These are phyloP conservation scores for Discoglossus pictus DNA, from an alignment of 2,797 vertebrate genomes.

Conservation along the genomic window DNA sequence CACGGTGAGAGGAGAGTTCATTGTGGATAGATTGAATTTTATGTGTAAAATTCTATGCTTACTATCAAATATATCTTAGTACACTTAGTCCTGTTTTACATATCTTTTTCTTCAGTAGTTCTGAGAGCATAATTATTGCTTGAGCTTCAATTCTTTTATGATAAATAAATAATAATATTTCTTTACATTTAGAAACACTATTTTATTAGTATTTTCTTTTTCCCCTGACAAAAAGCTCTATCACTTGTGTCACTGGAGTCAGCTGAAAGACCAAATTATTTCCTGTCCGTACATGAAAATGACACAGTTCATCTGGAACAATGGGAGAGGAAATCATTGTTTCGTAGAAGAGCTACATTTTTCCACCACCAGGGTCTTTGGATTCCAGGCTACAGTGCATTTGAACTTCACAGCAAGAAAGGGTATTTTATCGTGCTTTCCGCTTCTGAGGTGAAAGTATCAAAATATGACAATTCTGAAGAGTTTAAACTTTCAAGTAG, in stretches of 20 bases:
- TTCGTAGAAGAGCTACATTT: slow-evolving; percentile 82
- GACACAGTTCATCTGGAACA: slow-evolving; percentile 77
- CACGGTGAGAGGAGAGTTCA: no score
- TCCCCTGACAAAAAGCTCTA: slow-evolving; percentile 69
- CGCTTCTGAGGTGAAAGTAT: slow-evolving; percentile 70
- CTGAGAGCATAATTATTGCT: no score
- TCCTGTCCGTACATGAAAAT: slow-evolving; percentile 77
- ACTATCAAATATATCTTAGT: no score
- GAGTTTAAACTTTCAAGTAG: slow-evolving; percentile 89
- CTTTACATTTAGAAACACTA: no score
- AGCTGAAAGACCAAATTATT: slow-evolving; percentile 95
- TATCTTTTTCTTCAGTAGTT: no score
- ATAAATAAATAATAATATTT: no score
- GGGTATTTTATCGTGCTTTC: slow-evolving; percentile 87
- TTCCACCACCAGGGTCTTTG: slow-evolving; percentile 93
- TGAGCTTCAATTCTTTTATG: no score
- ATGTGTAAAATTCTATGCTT: no score
- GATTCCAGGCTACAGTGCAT: slow-evolving; percentile 83
- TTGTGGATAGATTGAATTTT: no score
- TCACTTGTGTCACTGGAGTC: slow-evolving; percentile 90
- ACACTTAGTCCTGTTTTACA: no score
- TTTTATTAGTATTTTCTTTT: no score
- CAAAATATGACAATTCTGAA: slow-evolving; percentile 84
- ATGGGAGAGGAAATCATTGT: slow-evolving; percentile 81
- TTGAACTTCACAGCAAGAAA: slow-evolving; percentile 86